Base-by-base conservation (phyloP, 92 coral and sea anemone genomes). In the Metridium senile region DNA sequence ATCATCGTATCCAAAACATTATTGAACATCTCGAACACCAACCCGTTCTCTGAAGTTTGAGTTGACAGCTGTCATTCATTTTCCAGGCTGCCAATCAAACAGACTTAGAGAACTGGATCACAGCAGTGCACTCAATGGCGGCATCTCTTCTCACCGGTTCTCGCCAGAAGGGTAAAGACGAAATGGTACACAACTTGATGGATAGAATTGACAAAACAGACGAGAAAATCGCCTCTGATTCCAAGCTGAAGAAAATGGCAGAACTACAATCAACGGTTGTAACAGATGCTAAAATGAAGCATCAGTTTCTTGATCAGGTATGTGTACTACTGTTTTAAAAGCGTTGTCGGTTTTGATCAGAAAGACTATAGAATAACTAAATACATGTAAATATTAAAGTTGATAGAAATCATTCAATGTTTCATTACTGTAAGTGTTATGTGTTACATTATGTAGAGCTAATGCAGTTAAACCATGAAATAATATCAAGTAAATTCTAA, bases 231-330 rank as follows among this genome's bases (percentile, higher is more conserved):
- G 87, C 87, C 29, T 96, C 99, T 4, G 99, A 96, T 70, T 89
- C 93, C 17, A 96, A 93, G 74, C 81, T 96, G 61, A 96, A 96
- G 89, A 96, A 96, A 79, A 96, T 96, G 99, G 99, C 99, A 19
- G 99, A 96, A 62, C 79, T 96, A 35, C 99, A 96, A 76, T 89
- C 97, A 26, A 92, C 97, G 65, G 96, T 96, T 39, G 99, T 96
- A 27, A 85, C 90, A 43, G 99, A 96, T 52, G 68, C 85, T 62
- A 96, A 89, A 75, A 96, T 85, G 76, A 96, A 96, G 29, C 97
- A 96, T 56, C 93, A 89, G 25, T 87, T 96, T 64, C 78, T 85
- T 45, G 97, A 96, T 33, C 99, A 96, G 97, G 99, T 96, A n/a
- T n/a, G n/a, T 39, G 9, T 43, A 23, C 17, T 9, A n/a, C 2